Evolutionary conservation across 2,888 invertebrate species (phyloP), one percentile per base, ranked within the genome.

Genomic region (Neoaliturus tenellus): DNA sequence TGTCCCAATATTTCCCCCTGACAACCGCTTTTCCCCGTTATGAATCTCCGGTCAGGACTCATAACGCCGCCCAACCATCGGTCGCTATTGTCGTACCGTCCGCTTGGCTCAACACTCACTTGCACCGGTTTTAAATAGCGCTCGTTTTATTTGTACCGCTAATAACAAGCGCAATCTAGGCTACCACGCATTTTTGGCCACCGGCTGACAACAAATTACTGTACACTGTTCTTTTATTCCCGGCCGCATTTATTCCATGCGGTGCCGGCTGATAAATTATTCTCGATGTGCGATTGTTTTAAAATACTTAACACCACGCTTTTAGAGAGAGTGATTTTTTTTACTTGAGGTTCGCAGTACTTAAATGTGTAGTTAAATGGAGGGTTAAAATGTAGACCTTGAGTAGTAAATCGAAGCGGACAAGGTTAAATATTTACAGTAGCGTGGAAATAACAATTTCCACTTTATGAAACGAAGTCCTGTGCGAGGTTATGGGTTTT

Each of bases 201-300:
- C 71, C 39, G 71, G 20, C 62, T 41, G 39, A 71, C 71, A 71
- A 71, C 71, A 71, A 71, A 71, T 71, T 71, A 71, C 71, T 71
- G 39, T 62, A 62, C 62, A 62, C 28, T 31, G 62, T 17, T 62
- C 62, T 62, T 62, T 62, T 62, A 62, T 62, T 62, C 62, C 28
- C 28, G 31, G 6, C 62, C 28, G 28, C 62, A 62, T 62, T 62
- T 62, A 31, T 20, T 28, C 62, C 62, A 23, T 55, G 55, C 12
- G 23, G 55, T 12, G 31, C 62, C 4, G 10, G 31, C 28, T 14
- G 28, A 31, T 62, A 62, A 10, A 62, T 62, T 62, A 62, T 62
- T 31, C 62, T 62, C 62, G 25, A 62, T 62, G 62, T 28, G 10
- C 62, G 31, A 62, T 62, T 62, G 62, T 62, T 62, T 62, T 14